Evolutionary conservation across 92 coral and sea anemone genomes (phyloP).

Genomic region (Porites cylindrica): DNA sequence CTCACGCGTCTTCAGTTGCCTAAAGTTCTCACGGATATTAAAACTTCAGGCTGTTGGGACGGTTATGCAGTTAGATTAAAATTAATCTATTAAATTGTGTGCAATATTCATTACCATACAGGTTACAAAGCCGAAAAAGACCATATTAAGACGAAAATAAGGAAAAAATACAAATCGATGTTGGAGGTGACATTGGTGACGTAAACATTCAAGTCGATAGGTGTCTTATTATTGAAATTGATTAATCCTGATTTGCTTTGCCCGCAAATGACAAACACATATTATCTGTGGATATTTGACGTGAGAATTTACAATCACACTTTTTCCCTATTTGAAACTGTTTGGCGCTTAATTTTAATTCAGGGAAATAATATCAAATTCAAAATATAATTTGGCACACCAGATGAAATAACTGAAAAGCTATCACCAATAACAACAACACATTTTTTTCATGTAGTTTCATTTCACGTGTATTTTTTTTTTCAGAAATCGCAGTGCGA

Average conservation of each 20-base stretch:
- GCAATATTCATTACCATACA: not conserved
- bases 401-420: not conserved
- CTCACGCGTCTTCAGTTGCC: not conserved
- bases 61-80: constrained; percentile 5
- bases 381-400: too few species aligned
- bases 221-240: too few species aligned
- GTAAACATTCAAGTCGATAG: too few species aligned
- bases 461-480: too few species aligned
- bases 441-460: too few species aligned
- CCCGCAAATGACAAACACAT: not conserved
- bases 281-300: not conserved
- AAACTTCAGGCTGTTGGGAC: not conserved
- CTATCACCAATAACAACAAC: too few species aligned
- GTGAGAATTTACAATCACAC: not conserved
- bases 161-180: not conserved
- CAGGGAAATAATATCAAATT: too few species aligned
- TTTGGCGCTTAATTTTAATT: too few species aligned
- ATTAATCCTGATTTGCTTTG: not conserved
- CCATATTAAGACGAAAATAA: not conserved
- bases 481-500: too few species aligned
- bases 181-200: not conserved
- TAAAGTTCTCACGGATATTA: not conserved
- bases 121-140: not conserved
- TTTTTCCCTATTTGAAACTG: too few species aligned
- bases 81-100: constrained; percentile 2